A percentile compares a stretch with the other conserved stretches of the same genome.
These are phyloP conservation scores for Litocranius walleri DNA, from an alignment of 2,113 vertebrate genomes.

Conservation along the genomic window DNA sequence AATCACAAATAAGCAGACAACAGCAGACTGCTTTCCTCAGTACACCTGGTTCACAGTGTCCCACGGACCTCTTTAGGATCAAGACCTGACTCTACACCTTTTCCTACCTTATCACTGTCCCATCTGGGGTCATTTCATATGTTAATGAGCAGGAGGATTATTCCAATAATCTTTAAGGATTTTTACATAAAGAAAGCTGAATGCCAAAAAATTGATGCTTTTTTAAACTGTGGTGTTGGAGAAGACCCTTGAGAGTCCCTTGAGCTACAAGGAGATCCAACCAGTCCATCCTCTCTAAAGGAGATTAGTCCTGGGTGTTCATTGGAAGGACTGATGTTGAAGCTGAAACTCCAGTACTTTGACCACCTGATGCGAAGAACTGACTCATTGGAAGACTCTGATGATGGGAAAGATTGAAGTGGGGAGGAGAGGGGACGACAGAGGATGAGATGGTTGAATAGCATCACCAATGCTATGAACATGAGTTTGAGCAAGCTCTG, in stretches of 20 bases:
- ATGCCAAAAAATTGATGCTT: neutral
- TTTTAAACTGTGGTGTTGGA: neutral
- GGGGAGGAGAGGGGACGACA: neutral
- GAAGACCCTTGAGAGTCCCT: neutral
- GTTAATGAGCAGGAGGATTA: neutral
- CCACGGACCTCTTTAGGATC: neutral
- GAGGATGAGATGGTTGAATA: neutral
- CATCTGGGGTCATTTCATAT: neutral
- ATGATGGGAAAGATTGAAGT: neutral
- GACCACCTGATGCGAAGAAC: neutral
- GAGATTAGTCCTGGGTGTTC: neutral
- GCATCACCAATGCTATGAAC: neutral
- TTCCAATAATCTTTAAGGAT: neutral
- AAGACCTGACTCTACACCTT: neutral
- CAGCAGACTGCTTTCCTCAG: neutral
- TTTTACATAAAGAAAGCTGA: neutral
- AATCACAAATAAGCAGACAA: neutral
- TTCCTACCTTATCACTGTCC: neutral
- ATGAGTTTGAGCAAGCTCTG: neutral
- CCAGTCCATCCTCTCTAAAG: neutral
- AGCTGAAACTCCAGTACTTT: neutral
- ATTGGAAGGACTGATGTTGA: neutral
- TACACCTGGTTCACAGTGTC: neutral
- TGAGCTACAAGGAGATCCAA: neutral
- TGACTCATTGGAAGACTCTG: neutral